phyloP scores from a whole-genome alignment of 2,797 vertebrate species.

The Platalea minor region DNA sequence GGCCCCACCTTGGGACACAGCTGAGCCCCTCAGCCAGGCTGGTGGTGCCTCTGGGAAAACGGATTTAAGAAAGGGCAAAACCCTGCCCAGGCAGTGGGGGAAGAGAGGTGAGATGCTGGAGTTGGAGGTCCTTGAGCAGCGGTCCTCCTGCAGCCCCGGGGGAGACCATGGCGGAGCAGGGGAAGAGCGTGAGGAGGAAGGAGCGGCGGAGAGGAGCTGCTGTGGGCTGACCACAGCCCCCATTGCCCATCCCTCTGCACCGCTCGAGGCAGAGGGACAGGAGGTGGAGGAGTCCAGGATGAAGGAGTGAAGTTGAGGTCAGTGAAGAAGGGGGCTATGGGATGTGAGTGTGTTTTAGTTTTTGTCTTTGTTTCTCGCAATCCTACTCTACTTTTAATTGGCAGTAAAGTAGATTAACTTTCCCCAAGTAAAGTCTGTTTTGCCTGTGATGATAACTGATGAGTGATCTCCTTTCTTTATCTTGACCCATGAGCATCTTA shows the following conservation, averaged over 20 bases:
- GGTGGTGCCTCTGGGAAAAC: neutral
- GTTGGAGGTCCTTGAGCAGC: neutral
- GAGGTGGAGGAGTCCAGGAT: neutral
- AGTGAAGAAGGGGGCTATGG: neutral
- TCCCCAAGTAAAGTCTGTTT: neutral
- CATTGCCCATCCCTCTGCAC: fast-evolving
- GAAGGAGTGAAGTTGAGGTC: neutral
- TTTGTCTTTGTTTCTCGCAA: neutral
- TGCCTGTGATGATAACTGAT: neutral
- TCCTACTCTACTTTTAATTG: neutral
- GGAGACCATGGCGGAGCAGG: fast-evolving
- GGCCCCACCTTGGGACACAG: neutral
- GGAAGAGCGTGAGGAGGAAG: neutral
- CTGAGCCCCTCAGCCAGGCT: neutral
- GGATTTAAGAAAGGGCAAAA: neutral
- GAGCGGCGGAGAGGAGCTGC: neutral
- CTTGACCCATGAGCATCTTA: neutral
- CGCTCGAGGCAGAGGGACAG: neutral
- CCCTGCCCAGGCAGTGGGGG: fast-evolving
- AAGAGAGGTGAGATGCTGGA: no score
- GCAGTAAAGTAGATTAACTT: neutral
- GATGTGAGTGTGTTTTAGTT: neutral
- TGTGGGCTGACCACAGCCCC: fast-evolving
- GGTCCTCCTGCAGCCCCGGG: fast-evolving
- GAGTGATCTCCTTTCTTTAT: neutral